These are phyloP conservation scores for Mellilla xanthometata DNA, from an alignment of 2,888 invertebrate genomes.

Conservation along the genomic window DNA sequence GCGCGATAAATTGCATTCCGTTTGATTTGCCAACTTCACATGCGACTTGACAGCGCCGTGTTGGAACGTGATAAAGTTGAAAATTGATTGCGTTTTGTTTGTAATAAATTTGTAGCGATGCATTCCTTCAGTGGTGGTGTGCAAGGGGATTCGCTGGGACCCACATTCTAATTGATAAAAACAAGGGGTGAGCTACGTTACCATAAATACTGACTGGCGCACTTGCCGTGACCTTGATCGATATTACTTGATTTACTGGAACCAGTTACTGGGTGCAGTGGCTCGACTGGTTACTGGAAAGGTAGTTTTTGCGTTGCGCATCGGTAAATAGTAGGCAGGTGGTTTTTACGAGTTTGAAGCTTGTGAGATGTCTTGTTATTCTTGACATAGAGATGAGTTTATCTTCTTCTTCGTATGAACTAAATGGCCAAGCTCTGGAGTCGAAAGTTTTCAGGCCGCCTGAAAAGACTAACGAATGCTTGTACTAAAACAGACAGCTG, in stretches of 20 bases:
- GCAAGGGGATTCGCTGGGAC: slow-evolving; percentile 48
- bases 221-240: slow-evolving; percentile 29
- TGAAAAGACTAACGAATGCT: no score
- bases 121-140: slow-evolving; percentile 47
- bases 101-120: slow-evolving; percentile 22
- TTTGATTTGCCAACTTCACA: slow-evolving; percentile 23
- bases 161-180: slow-evolving; percentile 65
- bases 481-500: no score
- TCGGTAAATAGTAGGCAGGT: slow-evolving; percentile 4
- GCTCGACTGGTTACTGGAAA: neutral
- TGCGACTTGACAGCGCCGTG: slow-evolving; percentile 10
- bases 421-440: no score
- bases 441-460: no score
- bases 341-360: slow-evolving; percentile 2
- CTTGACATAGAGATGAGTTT: no score
- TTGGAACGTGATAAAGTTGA: neutral
- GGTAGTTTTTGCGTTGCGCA: slow-evolving; percentile 10
- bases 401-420: no score
- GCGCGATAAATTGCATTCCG: slow-evolving; percentile 37
- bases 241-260: slow-evolving; percentile 28
- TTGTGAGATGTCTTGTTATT: no score
- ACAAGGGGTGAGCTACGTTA: slow-evolving; percentile 47
- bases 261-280: slow-evolving; percentile 16
- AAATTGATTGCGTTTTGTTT: neutral
- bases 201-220: slow-evolving; percentile 14